phyloP scores from a whole-genome alignment of 1,140 invertebrate species.

The Pinna nobilis region DNA sequence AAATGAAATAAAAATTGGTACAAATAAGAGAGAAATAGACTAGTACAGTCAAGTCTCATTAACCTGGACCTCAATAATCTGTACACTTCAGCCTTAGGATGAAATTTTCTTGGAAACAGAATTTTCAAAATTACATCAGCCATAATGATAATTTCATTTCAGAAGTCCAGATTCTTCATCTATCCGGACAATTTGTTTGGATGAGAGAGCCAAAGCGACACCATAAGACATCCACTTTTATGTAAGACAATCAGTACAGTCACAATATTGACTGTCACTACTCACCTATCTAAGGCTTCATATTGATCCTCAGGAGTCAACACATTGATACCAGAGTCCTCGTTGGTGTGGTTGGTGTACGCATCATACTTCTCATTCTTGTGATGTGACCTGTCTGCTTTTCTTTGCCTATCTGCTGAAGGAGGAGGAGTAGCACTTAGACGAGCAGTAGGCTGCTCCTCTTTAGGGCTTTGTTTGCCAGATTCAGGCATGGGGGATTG shows the following conservation, averaged over 20 bases:
- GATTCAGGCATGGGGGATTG: neutral
- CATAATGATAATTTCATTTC: too few relatives aligned
- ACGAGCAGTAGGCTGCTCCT: constrained; percentile 4
- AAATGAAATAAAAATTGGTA: too few relatives aligned
- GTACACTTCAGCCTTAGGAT: too few relatives aligned
- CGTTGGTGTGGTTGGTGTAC: constrained; percentile 56
- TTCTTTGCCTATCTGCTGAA: constrained; percentile 25
- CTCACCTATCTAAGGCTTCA: constrained; percentile 42
- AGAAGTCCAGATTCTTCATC: too few relatives aligned
- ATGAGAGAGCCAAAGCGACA: too few relatives aligned
- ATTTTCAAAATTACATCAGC: too few relatives aligned
- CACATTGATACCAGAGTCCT: constrained; percentile 56
- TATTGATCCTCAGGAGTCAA: constrained; percentile 53
- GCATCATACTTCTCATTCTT: constrained; percentile 30
- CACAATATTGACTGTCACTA: neutral
- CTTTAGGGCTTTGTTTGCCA: constrained; percentile 2
- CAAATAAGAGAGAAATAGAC: too few relatives aligned
- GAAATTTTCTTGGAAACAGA: too few relatives aligned
- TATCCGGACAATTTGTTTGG: too few relatives aligned
- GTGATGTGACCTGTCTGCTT: constrained; percentile 17
- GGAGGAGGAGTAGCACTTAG: constrained; percentile 33
- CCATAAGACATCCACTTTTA: too few relatives aligned
- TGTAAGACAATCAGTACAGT: neutral
- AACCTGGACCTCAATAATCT: too few relatives aligned
- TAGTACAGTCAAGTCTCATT: too few relatives aligned